Evolutionary conservation across 2,113 vertebrate species (phyloP).

Genomic region (Xenus cinereus): DNA sequence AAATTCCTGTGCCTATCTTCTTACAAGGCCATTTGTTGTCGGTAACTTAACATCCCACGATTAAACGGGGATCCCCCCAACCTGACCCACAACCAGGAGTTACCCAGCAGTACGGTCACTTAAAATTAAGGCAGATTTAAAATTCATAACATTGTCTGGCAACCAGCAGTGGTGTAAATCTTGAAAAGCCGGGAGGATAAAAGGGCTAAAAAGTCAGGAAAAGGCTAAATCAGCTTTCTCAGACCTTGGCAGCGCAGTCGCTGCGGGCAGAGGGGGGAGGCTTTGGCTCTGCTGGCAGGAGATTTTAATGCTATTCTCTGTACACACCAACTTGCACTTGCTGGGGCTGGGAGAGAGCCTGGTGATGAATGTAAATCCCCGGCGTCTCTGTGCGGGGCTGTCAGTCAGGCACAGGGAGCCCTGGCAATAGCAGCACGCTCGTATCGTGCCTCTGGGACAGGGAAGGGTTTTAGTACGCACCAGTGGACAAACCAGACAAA

Average conservation of each 20-base stretch:
- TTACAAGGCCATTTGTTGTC: background rate
- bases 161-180: background rate
- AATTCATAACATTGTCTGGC: background rate
- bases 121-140: background rate
- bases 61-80: background rate
- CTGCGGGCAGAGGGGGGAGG: background rate
- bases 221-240: constrained; percentile 29
- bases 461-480: background rate
- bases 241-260: background rate
- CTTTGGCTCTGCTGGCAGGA: background rate
- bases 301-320: background rate
- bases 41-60: background rate
- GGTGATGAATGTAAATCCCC: background rate
- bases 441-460: background rate
- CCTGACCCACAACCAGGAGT: background rate
- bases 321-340: background rate
- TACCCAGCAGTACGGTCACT: background rate
- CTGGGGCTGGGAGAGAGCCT: background rate
- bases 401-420: background rate
- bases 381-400: background rate
- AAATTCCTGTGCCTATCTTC: background rate
- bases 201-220: constrained; percentile 8
- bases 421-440: background rate
- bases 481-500: background rate
- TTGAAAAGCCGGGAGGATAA: background rate